These are phyloP conservation scores for Yoshiicerus persimilis DNA, from an alignment of 1,140 invertebrate species.

Conservation along the genomic window DNA sequence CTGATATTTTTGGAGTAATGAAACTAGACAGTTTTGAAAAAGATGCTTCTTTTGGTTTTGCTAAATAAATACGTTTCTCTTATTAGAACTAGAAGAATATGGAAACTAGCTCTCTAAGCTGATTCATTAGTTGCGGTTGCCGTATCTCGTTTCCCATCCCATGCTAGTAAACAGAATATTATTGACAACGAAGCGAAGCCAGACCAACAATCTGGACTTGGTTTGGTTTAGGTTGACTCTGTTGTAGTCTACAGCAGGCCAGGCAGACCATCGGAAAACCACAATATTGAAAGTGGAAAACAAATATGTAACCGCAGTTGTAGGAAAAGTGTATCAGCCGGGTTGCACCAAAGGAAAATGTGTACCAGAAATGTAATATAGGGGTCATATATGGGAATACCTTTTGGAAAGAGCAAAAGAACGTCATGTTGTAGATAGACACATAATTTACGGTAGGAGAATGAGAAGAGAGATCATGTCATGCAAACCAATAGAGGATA, in stretches of 20 bases:
- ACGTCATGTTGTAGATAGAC: background rate
- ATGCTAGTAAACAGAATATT: background rate
- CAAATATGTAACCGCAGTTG: background rate
- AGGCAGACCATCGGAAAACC: background rate
- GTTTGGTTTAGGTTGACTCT: background rate
- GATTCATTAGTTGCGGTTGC: conserved; percentile 19
- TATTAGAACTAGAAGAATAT: background rate
- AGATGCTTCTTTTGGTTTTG: background rate
- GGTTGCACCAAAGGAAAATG: background rate
- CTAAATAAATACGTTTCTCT: background rate
- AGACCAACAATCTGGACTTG: background rate
- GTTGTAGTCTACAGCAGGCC: background rate
- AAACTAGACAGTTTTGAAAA: background rate
- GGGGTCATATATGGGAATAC: background rate
- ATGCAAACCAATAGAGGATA: background rate
- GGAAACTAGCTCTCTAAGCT: background rate
- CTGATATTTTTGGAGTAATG: background rate
- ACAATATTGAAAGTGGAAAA: conserved; percentile 4
- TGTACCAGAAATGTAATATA: too few species aligned
- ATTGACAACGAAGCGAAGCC: background rate
- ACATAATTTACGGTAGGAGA: background rate
- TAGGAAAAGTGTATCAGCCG: background rate
- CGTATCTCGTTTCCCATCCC: background rate
- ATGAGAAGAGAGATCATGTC: background rate
- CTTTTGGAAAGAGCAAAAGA: background rate